Evolutionary conservation across 2,797 vertebrate genomes (phyloP).

Genomic region (Ficedula albicollis): DNA sequence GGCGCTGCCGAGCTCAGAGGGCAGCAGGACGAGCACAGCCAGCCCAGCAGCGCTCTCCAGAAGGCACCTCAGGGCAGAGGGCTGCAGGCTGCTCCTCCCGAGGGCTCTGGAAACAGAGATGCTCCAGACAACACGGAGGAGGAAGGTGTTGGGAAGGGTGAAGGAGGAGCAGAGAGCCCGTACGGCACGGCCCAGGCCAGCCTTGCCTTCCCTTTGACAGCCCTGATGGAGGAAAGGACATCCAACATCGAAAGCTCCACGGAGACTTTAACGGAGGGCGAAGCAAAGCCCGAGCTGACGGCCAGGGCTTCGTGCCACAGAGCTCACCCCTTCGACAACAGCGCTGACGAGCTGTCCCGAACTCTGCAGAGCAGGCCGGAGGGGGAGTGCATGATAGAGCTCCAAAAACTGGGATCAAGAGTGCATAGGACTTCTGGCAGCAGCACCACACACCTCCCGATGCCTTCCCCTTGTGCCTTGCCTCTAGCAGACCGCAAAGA

Average conservation of each 20-base stretch:
- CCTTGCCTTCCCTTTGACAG: conserved; percentile 50
- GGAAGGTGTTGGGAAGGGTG: not conserved
- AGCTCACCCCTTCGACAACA: conserved; percentile 39
- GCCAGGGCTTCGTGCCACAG: conserved; percentile 24
- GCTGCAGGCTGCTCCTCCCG: not conserved
- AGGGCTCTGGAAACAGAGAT: conserved; percentile 22
- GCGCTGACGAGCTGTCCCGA: conserved; percentile 37
- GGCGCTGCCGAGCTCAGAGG: conserved; percentile 46
- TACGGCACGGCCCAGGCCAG: conserved; percentile 20
- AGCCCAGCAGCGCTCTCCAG: not conserved
- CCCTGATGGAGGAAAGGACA: conserved; percentile 73
- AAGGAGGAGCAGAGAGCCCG: conserved; percentile 46
- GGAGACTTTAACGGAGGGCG: conserved; percentile 86
- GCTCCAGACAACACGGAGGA: not conserved
- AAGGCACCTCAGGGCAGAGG: conserved; percentile 24
- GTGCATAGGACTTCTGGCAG: conserved; percentile 82
- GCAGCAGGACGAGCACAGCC: not conserved
- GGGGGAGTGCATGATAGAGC: conserved; percentile 69
- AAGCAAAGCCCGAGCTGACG: conserved; percentile 68
- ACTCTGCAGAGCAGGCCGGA: not conserved
- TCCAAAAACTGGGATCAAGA: conserved; percentile 53
- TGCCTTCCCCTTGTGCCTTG: conserved; percentile 88
- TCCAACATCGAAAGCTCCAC: conserved; percentile 87
- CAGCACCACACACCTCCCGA: conserved; percentile 65
- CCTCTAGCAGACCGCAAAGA: conserved; percentile 78